Evolutionary conservation across 2,888 invertebrate genomes (phyloP), one percentile per base, ranked within the genome.

Genomic region (Cephonodes hylas): DNA sequence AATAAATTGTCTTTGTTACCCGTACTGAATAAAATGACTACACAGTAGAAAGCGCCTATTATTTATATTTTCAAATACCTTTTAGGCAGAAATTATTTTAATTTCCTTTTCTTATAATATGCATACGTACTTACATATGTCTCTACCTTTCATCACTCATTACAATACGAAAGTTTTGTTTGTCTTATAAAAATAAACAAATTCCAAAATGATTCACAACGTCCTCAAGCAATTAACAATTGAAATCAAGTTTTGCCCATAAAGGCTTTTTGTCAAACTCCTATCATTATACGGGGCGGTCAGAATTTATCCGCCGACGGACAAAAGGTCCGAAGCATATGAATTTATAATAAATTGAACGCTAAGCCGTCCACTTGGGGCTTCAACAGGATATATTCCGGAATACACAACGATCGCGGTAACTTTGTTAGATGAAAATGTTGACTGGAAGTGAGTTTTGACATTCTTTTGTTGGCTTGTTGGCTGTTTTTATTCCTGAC

Each of bases 291-390:
- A 66, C 64, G 58, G 10, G 45, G 31, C 38, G 45, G 57, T 60
- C 59, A 59, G 59, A 58, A 64, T 48, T 48, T 46, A 38, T 44
- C 48, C 48, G 13, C 3, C 18, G 23, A 59, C 60, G 62, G 61
- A 65, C 63, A 66, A 71, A 73, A 71, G 74, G 68, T 66, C 69
- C 65, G 56, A 66, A 71, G 71, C 77, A 70, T 79, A 82, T 82
- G 81, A 81, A 82, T 82, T 80, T 77, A 80, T 81, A 81, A 81
- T 80, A 81, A 74, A 79, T 77, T 75, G 73, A 70, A 76, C 73
- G 72, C 66, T 73, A 75, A 80, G 73, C 75, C 71, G 66, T 67
- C 66, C 66, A 68, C 66, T 68, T 67, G 61, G 68, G 65, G 68
- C 66, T 63, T 62, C 67, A 65, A 66, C 66, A 59, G 56, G 77